These are phyloP conservation scores for Semaprochilodus insignis DNA, from an alignment of 2,797 vertebrate genomes.

Conservation along the genomic window DNA sequence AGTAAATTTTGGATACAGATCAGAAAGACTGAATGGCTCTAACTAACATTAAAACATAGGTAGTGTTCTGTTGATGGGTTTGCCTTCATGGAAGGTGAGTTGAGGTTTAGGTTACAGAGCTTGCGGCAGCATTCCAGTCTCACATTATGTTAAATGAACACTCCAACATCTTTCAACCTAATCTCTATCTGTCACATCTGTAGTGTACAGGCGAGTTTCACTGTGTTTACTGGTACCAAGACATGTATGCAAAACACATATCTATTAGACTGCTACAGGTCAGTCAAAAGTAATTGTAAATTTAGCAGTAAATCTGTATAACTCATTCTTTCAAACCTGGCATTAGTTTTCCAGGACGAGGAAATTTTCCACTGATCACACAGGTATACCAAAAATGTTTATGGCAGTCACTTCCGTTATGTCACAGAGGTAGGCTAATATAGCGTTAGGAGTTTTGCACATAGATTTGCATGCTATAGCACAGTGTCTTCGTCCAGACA, in stretches of 20 bases:
- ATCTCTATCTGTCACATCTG: background rate
- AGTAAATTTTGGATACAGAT: constrained; percentile 38
- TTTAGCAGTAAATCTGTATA: too few species aligned
- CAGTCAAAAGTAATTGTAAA: too few species aligned
- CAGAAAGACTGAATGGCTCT: constrained; percentile 27
- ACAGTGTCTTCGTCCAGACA: too few species aligned
- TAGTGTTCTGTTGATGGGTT: constrained; percentile 73
- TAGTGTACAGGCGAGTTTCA: background rate
- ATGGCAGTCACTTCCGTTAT: too few species aligned
- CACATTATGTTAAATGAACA: background rate
- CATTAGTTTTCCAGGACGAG: too few species aligned
- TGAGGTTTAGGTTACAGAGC: constrained; percentile 40
- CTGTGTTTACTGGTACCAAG: background rate
- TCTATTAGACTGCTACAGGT: too few species aligned
- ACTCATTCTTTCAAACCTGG: too few species aligned
- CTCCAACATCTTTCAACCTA: background rate
- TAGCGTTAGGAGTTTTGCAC: too few species aligned
- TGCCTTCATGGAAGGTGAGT: constrained; percentile 91
- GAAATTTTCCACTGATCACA: too few species aligned
- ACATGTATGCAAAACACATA: too few species aligned
- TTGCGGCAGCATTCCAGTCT: constrained; percentile 40
- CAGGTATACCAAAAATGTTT: background rate
- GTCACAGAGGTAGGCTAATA: too few species aligned
- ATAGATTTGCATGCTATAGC: too few species aligned
- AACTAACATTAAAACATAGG: constrained; percentile 70